Evolutionary conservation across 2,888 invertebrate genomes (phyloP).

Genomic region (Acutogordius australiensis): DNA sequence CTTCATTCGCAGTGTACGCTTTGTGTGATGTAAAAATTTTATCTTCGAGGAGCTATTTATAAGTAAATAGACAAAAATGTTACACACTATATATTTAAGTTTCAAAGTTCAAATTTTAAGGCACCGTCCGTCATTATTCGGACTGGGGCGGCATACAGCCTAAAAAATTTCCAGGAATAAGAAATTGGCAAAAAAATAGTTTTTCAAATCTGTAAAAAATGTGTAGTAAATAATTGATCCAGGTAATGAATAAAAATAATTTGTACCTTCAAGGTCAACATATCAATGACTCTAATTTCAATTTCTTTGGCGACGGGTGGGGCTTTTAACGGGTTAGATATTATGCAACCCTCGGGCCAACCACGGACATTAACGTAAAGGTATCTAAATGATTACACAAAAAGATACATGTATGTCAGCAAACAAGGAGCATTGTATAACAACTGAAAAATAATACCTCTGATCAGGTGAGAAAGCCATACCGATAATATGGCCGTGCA

Average conservation of each 20-base stretch:
- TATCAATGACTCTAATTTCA: constrained; percentile 53
- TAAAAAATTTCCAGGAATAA: not conserved
- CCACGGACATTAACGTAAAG: constrained; percentile 51
- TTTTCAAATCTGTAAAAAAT: too few species aligned
- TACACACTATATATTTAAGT: too few species aligned
- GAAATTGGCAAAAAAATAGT: not conserved
- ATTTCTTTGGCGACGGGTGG: constrained; percentile 58
- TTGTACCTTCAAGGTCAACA: constrained; percentile 35
- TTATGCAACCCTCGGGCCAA: constrained; percentile 45
- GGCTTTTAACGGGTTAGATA: constrained; percentile 43
- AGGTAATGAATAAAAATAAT: too few species aligned
- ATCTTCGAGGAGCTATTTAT: constrained; percentile 37
- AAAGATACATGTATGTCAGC: not conserved
- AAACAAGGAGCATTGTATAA: too few species aligned
- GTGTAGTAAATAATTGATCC: too few species aligned
- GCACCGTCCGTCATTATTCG: too few species aligned
- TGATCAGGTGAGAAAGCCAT: constrained; percentile 57
- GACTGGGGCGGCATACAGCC: not conserved
- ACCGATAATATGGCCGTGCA: constrained; percentile 56
- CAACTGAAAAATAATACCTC: constrained; percentile 24
- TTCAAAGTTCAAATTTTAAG: too few species aligned
- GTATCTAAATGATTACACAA: constrained; percentile 29
- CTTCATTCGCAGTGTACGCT: constrained; percentile 50
- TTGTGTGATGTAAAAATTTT: constrained; percentile 36
- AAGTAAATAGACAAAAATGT: constrained; percentile 20